phyloP scores from a whole-genome alignment of 2,797 vertebrate genomes.

The Enteromius argenteus region DNA sequence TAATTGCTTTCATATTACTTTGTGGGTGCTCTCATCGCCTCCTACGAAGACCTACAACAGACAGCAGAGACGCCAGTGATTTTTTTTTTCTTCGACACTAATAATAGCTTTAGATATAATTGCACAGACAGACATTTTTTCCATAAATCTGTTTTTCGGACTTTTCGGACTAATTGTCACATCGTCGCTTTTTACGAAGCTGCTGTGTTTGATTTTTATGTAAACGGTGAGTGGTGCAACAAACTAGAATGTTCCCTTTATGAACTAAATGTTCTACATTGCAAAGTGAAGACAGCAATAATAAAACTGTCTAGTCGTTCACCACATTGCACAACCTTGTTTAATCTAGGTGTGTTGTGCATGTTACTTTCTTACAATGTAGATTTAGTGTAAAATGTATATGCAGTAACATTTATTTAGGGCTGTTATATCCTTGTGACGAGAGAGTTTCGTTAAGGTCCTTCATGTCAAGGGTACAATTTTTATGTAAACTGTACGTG shows the following conservation, averaged over 20 bases:
- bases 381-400: background rate
- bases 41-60: constrained; percentile 44
- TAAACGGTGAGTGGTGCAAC: background rate
- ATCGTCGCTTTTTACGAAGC: background rate
- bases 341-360: background rate
- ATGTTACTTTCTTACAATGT: background rate
- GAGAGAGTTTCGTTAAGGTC: background rate
- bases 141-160: constrained; percentile 10
- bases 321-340: background rate
- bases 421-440: background rate
- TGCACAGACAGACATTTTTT: background rate
- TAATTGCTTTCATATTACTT: constrained; percentile 72
- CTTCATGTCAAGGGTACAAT: background rate
- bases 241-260: background rate
- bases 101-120: constrained; percentile 25
- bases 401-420: background rate
- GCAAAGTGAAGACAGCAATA: background rate
- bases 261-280: background rate
- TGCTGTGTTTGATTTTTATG: background rate
- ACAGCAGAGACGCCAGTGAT: constrained; percentile 33
- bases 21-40: constrained; percentile 59
- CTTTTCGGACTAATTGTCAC: background rate
- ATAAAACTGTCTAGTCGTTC: background rate
- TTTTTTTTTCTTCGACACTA: constrained; percentile 26
- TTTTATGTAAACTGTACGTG: background rate